These are phyloP conservation scores for Epizoanthus rinbou DNA, from an alignment of 92 coral and sea anemone genomes.

Conservation along the genomic window DNA sequence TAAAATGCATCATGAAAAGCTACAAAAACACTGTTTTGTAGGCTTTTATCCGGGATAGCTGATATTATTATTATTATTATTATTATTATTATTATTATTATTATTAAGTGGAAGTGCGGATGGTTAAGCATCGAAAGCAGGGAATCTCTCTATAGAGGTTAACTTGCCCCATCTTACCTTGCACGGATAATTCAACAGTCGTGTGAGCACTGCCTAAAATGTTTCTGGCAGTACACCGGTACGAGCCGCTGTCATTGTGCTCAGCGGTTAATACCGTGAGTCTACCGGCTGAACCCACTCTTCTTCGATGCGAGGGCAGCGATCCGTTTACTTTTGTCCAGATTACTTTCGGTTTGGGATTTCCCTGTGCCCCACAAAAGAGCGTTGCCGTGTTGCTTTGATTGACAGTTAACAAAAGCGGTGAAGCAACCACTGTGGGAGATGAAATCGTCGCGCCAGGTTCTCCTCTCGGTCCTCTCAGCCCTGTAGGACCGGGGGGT, in stretches of 20 bases:
- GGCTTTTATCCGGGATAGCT: too few species aligned
- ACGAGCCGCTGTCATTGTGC: slow-evolving; percentile 9
- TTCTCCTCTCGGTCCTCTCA: slow-evolving; percentile 20
- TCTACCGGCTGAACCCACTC: neutral
- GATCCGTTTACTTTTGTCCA: slow-evolving; percentile 35
- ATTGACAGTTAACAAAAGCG: slow-evolving; percentile 1
- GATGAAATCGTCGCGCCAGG: slow-evolving; percentile 23
- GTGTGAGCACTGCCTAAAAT: neutral
- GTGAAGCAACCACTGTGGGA: slow-evolving; percentile 15
- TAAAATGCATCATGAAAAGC: too few species aligned
- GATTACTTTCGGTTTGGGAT: slow-evolving; percentile 26
- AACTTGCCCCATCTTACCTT: too few species aligned
- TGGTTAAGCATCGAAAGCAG: too few species aligned
- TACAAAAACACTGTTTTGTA: too few species aligned
- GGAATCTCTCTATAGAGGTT: too few species aligned
- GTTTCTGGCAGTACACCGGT: neutral
- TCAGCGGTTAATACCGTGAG: neutral
- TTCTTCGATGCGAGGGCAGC: neutral
- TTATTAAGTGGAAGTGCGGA: too few species aligned
- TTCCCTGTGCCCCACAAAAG: slow-evolving; percentile 30
- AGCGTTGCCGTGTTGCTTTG: slow-evolving; percentile 9
- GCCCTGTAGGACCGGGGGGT: neutral
- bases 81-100: too few species aligned
- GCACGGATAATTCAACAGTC: neutral
- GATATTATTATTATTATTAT: too few species aligned